Conservation (phyloP, 92 coral and sea anemone species). For the Isaurus tuberculatus region DNA sequence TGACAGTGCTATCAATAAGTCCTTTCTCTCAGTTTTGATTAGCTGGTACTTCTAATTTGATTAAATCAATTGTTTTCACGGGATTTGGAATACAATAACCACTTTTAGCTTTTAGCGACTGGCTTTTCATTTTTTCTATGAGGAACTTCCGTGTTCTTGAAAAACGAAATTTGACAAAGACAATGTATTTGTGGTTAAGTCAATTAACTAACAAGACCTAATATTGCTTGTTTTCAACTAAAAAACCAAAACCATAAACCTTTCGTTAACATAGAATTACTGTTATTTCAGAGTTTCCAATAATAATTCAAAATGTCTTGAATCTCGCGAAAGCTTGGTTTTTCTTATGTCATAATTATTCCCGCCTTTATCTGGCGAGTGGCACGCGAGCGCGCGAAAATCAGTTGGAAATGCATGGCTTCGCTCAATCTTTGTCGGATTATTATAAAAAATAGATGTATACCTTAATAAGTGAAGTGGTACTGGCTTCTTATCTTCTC, state of each 20-base stretch:
- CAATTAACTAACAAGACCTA: slow-evolving; percentile 12
- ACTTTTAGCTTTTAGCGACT: neutral
- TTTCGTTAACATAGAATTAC: neutral
- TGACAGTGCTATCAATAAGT: slow-evolving; percentile 21
- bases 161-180: neutral
- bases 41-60: neutral
- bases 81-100: neutral
- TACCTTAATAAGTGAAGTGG: slow-evolving; percentile 17
- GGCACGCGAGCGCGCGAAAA: neutral
- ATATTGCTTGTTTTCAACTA: neutral
- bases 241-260: slow-evolving; percentile 14
- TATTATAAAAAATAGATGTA: neutral
- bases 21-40: neutral
- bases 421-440: too few relatives aligned
- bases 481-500: slow-evolving; percentile 24
- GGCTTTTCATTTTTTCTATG: neutral
- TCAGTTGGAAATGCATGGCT: neutral
- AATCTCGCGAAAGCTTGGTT: slow-evolving; percentile 3
- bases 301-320: neutral
- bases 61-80: slow-evolving; percentile 10
- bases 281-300: neutral
- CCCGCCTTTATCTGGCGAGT: neutral
- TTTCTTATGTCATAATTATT: neutral
- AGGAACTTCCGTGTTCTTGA: slow-evolving; percentile 14
- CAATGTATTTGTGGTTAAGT: slow-evolving; percentile 8